Evolutionary conservation across 2,888 invertebrate genomes (phyloP), one percentile per base, ranked within the genome.

Genomic region (Lithophane ornitopus): DNA sequence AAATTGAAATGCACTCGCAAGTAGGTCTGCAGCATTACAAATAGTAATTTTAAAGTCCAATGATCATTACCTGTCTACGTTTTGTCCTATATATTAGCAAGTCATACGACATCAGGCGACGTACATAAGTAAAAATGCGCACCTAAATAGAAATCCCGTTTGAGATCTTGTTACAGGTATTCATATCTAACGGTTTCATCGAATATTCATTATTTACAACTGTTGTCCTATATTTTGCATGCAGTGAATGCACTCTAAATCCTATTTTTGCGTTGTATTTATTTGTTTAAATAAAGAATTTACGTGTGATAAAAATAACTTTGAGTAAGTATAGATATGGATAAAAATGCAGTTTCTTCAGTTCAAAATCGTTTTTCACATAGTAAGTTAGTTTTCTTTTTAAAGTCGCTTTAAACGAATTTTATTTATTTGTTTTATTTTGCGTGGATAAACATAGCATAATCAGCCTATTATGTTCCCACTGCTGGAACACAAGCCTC

Each of bases 141-240:
- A 77, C 39, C 7, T 52, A 26, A 74, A 70, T 84, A 65, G 65
- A 72, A 68, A 69, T 81, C 54, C 70, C 62, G 72, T 83, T 81
- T 62, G 28, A 59, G 58, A 70, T 76, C 81, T 75, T 65, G 46
- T 65, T 65, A 69, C 74, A 72, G 58, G 62, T 81, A 86, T 86
- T 81, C 74, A 79, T 65, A 67, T 70, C 71, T 82, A 85, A 81
- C 82, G 78, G 85, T 74, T 76, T 74, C 56, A 74, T 85, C 63
- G 41, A 82, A 75, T 80, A 82, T 80, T 80, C 68, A 49, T 69
- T 65, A 39, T 54, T 73, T 67, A 28, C 56, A 65, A 67, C 65
- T 58, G 19, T n/a, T 78, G 69, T n/a, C 67, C 76, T 78, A 81
- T 80, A 76, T 78, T 76, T 71, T 68, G 34, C 41, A 52, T 56